Conservation (phyloP, 2,797 vertebrate species). For the Cossypha polioptera region DNA sequence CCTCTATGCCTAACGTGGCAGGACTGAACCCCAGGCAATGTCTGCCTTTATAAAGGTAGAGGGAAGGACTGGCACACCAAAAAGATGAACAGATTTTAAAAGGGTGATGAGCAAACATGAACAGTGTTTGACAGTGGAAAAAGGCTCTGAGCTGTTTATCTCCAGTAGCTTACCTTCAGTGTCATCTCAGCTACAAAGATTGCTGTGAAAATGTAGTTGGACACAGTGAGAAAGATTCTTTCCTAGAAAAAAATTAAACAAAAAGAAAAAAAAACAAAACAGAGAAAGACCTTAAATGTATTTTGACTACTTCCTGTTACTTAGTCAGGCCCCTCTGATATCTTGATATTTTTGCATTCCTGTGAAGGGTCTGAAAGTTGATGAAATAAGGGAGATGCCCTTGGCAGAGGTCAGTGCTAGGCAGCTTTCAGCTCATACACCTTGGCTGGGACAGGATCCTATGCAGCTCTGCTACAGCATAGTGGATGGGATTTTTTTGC, state of each 20-base stretch:
- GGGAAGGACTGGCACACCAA: not conserved
- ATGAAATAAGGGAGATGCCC: not conserved
- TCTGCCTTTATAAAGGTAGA: not conserved
- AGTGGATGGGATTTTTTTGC: not conserved
- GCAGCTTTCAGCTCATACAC: not conserved
- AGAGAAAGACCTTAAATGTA: not conserved
- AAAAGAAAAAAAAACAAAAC: not conserved
- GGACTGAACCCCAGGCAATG: not conserved
- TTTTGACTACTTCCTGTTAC: not conserved
- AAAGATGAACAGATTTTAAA: not conserved
- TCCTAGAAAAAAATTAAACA: constrained; percentile 75
- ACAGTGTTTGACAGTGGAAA: not conserved
- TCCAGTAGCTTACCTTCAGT: constrained; percentile 85
- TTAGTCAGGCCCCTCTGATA: not conserved
- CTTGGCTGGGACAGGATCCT: not conserved
- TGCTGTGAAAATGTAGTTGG: constrained; percentile 98
- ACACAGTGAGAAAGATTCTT: constrained; percentile 94
- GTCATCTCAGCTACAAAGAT: constrained; percentile 98
- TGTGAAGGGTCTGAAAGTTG: not conserved
- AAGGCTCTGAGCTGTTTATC: not conserved
- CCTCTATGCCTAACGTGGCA: not conserved
- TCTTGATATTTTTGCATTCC: not conserved
- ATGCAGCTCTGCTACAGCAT: not conserved
- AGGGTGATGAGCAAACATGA: not conserved
- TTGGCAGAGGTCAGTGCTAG: not conserved